Evolutionary conservation across 2,888 invertebrate species (phyloP).

Genomic region (Serripes groenlandicus): DNA sequence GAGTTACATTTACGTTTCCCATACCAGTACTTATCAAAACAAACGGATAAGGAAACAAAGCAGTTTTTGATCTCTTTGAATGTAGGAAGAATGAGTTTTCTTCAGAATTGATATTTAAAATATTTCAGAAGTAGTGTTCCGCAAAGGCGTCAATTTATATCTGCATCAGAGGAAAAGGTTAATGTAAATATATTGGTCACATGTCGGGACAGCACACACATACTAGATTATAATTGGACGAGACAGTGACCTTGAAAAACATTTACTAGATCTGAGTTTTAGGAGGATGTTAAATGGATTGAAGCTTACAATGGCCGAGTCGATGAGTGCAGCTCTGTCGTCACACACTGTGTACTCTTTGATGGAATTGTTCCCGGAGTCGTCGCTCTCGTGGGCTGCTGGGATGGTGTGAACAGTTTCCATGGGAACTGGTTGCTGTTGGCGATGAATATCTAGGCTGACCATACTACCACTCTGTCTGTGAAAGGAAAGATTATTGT

Average conservation of each 20-base stretch:
- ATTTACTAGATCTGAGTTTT: conserved; percentile 48
- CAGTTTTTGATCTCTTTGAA: too few species aligned
- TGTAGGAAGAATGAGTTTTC: too few species aligned
- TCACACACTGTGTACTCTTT: conserved; percentile 57
- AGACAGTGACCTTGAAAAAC: conserved; percentile 53
- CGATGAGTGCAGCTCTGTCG: conserved; percentile 54
- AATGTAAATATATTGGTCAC: too few species aligned
- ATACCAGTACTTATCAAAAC: too few species aligned
- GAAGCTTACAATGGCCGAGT: conserved; percentile 61
- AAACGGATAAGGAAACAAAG: too few species aligned
- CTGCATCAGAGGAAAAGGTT: too few species aligned
- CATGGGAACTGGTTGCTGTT: conserved; percentile 15
- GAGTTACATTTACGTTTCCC: too few species aligned
- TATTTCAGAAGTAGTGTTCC: too few species aligned
- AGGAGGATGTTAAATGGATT: conserved; percentile 61
- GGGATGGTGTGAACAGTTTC: conserved; percentile 8
- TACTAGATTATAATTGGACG: conserved; percentile 53
- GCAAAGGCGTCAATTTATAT: too few species aligned
- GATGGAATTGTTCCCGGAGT: conserved; percentile 37
- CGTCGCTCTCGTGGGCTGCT: conserved; percentile 6
- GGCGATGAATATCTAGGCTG: conserved; percentile 60
- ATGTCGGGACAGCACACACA: too few species aligned
- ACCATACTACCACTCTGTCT: conserved; percentile 57
- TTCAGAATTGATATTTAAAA: too few species aligned
- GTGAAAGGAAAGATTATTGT: too few species aligned